A percentile compares a stretch with the other conserved stretches of the same genome.
Conservation (phyloP, 2,888 invertebrate genomes). For the Stegana nigrithorax region DNA sequence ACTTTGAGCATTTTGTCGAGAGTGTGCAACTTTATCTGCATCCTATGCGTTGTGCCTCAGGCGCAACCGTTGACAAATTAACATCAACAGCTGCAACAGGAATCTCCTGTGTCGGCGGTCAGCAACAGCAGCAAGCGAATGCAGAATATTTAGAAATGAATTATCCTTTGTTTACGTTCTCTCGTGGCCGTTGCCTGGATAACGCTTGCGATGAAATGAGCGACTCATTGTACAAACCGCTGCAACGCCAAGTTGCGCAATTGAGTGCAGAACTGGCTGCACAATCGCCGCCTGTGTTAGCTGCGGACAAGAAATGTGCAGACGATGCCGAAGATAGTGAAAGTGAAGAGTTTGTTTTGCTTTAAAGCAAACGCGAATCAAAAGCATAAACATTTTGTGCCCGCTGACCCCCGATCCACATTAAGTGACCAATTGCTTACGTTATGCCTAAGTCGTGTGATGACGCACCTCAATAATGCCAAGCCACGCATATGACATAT, state of each 20-base stretch:
- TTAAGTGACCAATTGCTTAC: background rate
- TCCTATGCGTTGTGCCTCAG: slow-evolving; percentile 68
- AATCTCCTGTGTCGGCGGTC: slow-evolving; percentile 18
- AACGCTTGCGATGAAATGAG: slow-evolving; percentile 59
- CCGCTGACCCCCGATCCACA: background rate
- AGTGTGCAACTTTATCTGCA: slow-evolving; percentile 75
- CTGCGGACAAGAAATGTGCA: slow-evolving; percentile 71
- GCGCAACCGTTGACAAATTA: slow-evolving; percentile 49
- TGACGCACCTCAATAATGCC: background rate
- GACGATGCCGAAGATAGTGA: slow-evolving; percentile 74
- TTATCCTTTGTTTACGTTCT: slow-evolving; percentile 87
- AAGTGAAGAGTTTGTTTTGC: slow-evolving; percentile 80
- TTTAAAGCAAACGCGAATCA: slow-evolving; percentile 65
- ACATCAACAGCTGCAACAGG: slow-evolving; percentile 17
- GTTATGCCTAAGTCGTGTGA: background rate
- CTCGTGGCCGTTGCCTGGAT: slow-evolving; percentile 77
- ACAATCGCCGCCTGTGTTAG: slow-evolving; percentile 39
- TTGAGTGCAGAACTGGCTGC: slow-evolving; percentile 71
- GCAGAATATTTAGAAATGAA: slow-evolving; percentile 68
- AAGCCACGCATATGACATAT: slow-evolving; percentile 12
- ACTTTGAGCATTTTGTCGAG: slow-evolving; percentile 82
- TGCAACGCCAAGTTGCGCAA: slow-evolving; percentile 72
- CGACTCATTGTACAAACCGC: slow-evolving; percentile 70
- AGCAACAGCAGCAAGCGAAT: slow-evolving; percentile 36
- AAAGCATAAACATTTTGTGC: too few species aligned